These are phyloP conservation scores for Odontamblyopus rebecca DNA, from an alignment of 2,797 vertebrate species.

Conservation along the genomic window DNA sequence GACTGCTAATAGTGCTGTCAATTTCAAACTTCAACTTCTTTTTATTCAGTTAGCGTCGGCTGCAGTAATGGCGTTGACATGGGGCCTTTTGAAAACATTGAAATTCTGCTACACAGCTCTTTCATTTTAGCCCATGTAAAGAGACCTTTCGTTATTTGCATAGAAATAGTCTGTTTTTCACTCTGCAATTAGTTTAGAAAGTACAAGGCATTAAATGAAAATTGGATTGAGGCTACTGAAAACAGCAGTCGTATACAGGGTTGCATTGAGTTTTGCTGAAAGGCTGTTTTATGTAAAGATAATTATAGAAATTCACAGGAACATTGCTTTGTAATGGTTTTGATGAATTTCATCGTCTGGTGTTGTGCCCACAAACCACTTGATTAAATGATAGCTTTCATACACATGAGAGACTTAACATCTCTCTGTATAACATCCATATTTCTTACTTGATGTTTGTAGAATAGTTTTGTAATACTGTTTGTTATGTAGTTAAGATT, in stretches of 20 bases:
- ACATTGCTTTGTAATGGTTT: conserved; percentile 30
- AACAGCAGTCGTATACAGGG: conserved; percentile 18
- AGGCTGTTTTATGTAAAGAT: conserved; percentile 30
- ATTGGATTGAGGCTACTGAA: conserved; percentile 26
- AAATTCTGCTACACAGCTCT: neutral
- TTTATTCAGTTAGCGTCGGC: conserved; percentile 17
- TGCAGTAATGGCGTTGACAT: conserved; percentile 8
- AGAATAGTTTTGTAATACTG: too few relatives aligned
- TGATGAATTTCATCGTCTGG: conserved; percentile 28
- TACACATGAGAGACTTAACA: neutral
- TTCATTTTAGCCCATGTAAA: conserved; percentile 16
- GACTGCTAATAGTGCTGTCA: conserved; percentile 14
- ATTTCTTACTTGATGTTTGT: too few relatives aligned
- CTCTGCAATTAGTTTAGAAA: conserved; percentile 23
- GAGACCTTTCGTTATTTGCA: conserved; percentile 22
- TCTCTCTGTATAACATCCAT: neutral
- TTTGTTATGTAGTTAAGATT: too few relatives aligned
- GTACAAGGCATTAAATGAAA: conserved; percentile 29
- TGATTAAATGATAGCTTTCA: too few relatives aligned
- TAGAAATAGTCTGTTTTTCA: conserved; percentile 10
- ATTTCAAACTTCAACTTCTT: conserved; percentile 3
- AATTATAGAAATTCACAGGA: conserved; percentile 47
- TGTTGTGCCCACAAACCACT: conserved; percentile 10
- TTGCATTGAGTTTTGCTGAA: conserved; percentile 16
- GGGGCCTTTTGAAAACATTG: conserved; percentile 9